Percentiles rank a stretch among this genome's conserved stretches.
Evolutionary conservation across 2,797 vertebrate genomes (phyloP).

Genomic region (Melanogrammus aeglefinus): DNA sequence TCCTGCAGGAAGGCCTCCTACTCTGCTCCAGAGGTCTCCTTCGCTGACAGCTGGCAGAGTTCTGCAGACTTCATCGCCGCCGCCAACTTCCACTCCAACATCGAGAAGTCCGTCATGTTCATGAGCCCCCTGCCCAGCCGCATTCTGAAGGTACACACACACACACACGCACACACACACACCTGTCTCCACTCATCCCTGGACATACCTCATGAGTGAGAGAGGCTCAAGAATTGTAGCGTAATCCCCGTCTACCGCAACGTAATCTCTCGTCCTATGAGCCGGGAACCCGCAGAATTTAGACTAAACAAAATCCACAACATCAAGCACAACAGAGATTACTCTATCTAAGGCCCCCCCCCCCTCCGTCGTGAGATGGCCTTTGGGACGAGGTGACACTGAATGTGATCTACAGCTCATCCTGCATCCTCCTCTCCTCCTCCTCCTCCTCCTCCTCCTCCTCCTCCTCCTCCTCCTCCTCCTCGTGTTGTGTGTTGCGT

Average conservation of each 20-base stretch:
- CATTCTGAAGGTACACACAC: constrained; percentile 56
- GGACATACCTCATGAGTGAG: not conserved
- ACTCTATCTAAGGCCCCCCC: no score
- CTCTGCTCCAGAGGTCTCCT: constrained; percentile 69
- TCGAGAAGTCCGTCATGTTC: constrained; percentile 55
- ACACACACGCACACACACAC: not conserved
- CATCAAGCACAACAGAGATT: no score
- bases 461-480: no score
- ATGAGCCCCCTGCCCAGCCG: constrained; percentile 73
- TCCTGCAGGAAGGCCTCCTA: constrained; percentile 68
- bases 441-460: not conserved
- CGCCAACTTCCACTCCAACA: constrained; percentile 63
- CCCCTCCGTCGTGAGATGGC: no score
- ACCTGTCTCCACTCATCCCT: not conserved
- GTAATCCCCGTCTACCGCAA: no score
- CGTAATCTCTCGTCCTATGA: no score
- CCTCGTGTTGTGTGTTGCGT: not conserved
- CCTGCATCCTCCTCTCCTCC: not conserved
- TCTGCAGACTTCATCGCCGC: constrained; percentile 72
- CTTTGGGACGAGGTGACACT: not conserved
- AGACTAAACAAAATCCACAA: no score
- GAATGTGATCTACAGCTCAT: not conserved
- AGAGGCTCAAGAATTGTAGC: not conserved
- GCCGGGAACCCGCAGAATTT: no score
- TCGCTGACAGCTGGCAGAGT: constrained; percentile 70